phyloP scores from a whole-genome alignment of 2,888 invertebrate species.

The Pachymerium ferrugineum region DNA sequence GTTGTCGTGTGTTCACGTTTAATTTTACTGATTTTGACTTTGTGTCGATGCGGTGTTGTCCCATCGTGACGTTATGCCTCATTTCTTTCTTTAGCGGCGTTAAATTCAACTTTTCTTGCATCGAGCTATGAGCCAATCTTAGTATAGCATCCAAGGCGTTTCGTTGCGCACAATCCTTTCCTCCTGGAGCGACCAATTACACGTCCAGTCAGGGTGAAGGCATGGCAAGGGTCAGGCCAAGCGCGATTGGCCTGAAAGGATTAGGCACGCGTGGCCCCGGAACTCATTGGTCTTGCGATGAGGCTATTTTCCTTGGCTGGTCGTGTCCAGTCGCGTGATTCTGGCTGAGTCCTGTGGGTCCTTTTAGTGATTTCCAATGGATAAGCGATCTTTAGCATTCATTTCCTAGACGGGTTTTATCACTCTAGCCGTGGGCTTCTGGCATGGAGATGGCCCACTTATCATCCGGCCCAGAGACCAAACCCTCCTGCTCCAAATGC shows the following conservation, averaged over 20 bases:
- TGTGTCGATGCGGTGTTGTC: too few relatives aligned
- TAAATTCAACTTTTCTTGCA: too few relatives aligned
- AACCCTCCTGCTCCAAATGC: conserved; percentile 1
- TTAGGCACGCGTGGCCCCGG: background rate
- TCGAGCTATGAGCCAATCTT: background rate
- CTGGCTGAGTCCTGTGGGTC: background rate
- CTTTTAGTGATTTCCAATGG: conserved; percentile 7
- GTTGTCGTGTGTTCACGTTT: too few relatives aligned
- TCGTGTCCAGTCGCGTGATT: conserved; percentile 17
- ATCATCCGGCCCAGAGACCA: background rate
- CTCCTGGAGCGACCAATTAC: background rate
- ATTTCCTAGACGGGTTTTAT: conserved; percentile 27
- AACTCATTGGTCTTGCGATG: background rate
- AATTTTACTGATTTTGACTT: too few relatives aligned
- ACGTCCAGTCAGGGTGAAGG: background rate
- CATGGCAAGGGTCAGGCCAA: background rate
- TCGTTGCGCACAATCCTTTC: background rate
- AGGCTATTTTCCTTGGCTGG: background rate
- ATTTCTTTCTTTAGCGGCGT: too few relatives aligned
- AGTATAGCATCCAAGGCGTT: background rate
- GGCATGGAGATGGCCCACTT: conserved; percentile 30
- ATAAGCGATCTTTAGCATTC: conserved; percentile 27
- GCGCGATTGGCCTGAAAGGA: conserved; percentile 4
- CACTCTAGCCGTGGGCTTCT: background rate
- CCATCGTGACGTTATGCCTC: too few relatives aligned